phyloP scores from a whole-genome alignment of 2,888 invertebrate species.

The Lissocephala sabroskyi region DNA sequence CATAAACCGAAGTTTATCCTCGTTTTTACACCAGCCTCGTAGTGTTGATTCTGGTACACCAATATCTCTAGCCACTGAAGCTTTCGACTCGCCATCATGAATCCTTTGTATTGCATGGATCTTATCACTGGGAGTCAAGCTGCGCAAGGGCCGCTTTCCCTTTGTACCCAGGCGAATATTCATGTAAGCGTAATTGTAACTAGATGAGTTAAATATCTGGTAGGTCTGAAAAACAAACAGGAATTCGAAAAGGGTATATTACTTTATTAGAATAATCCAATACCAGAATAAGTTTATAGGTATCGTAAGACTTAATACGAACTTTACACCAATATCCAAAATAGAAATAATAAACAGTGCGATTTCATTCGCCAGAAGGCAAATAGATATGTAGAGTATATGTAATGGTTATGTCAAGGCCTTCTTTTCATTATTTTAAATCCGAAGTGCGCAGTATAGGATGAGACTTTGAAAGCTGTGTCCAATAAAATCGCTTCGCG shows the following conservation, averaged over 20 bases:
- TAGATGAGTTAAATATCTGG: no score
- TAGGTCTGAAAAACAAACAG: no score
- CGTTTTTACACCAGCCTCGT: conserved; percentile 91
- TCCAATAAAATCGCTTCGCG: conserved; percentile 67
- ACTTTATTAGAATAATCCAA: no score
- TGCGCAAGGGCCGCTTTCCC: conserved; percentile 85
- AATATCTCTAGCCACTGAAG: conserved; percentile 88
- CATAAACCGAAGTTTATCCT: conserved; percentile 82
- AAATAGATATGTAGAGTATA: no score
- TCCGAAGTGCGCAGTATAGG: no score
- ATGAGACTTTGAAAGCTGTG: no score
- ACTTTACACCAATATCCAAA: conserved; percentile 24
- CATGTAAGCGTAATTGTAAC: conserved; percentile 51
- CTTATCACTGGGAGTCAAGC: conserved; percentile 84
- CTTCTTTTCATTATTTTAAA: no score
- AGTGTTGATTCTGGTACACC: conserved; percentile 90
- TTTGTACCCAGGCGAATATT: conserved; percentile 78
- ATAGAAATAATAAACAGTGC: conserved; percentile 29
- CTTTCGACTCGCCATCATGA: conserved; percentile 88
- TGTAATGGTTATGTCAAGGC: no score
- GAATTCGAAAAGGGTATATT: no score
- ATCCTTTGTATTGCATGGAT: conserved; percentile 87
- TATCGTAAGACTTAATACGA: no score
- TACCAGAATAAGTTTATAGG: no score
- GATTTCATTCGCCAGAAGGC: conserved; percentile 65